Base-by-base conservation (phyloP, 2,888 invertebrate species). In the Cylindroiulus punctatus region DNA sequence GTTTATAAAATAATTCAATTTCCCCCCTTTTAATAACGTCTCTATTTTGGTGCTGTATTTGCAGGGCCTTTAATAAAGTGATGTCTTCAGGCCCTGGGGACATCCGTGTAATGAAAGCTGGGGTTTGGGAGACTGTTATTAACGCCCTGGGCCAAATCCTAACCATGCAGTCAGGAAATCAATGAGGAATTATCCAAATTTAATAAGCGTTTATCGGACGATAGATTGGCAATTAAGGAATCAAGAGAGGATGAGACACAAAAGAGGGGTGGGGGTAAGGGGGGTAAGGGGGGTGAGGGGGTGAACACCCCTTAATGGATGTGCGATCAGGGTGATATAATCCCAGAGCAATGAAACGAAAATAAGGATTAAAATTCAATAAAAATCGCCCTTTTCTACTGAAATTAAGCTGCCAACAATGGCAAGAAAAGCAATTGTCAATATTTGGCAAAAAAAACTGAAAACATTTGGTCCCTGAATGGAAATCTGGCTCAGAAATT, bases 141-240 rank as follows among this genome's bases (percentile, higher is more conserved):
- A 47, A 47, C 47, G 47, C 47, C 14, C 47, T 2, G 10, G 14
- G 47, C 47, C 47, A 47, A 47, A 47, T 47, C 47, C 47, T 47
- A 47, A 47, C 47, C 17, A 47, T 47, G 47, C 47, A 47, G 47
- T 47, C 47, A 47, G 47, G 47, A 47, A 47, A 47, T 47, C 47
- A 47, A 14, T 47, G 17, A 14, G 14, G 47, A 47, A 47, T 47
- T 47, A 47, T 47, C 47, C 10, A 47, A 47, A 47, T 47, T 47
- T 47, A 47, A 47, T 47, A 47, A 47, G 17, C 47, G 47, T 47
- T 47, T 47, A 47, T 47, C 47, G 47, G 47, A 47, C 47, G 47
- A 47, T 47, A 47, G 47, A 47, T 47, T 47, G 47, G 47, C 47
- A 47, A 47, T 47, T 47, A 47, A 47, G 47, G 47, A 47, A 47